These are phyloP conservation scores for Drosophila miranda DNA, from an alignment of 1,140 invertebrate genomes.

Conservation along the genomic window DNA sequence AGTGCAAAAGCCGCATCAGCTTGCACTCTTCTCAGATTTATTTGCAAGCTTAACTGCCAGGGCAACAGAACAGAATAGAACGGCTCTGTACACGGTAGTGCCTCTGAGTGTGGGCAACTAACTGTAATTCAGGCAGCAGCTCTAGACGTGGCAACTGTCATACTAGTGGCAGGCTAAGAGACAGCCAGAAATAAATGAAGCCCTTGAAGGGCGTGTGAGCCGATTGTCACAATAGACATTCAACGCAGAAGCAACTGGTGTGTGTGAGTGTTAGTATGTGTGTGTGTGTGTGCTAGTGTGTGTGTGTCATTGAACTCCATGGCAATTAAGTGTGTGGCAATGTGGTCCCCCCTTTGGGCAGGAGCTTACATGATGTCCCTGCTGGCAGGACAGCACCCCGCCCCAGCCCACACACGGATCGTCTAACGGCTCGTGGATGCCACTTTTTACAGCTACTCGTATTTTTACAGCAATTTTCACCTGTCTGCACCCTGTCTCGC, in stretches of 20 bases:
- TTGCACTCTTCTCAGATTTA: slow-evolving; percentile 57
- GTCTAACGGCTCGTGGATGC: slow-evolving; percentile 8
- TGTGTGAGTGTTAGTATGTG: background rate
- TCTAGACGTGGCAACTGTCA: background rate
- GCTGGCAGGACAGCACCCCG: no score
- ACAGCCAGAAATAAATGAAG: slow-evolving; percentile 20
- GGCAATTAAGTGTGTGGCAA: slow-evolving; percentile 19
- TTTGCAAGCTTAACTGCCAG: slow-evolving; percentile 30
- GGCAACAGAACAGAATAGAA: background rate
- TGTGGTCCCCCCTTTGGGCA: background rate
- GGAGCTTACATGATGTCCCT: no score
- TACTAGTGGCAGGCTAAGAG: background rate
- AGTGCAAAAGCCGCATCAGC: slow-evolving; percentile 54
- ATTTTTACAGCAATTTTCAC: slow-evolving; percentile 62
- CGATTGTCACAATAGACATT: slow-evolving; percentile 47
- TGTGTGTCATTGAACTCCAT: slow-evolving; percentile 14
- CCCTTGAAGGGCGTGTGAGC: slow-evolving; percentile 53
- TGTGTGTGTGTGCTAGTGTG: slow-evolving; percentile 11
- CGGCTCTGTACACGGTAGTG: no score
- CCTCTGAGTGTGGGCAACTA: no score
- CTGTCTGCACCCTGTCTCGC: slow-evolving; percentile 17
- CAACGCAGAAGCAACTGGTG: slow-evolving; percentile 43
- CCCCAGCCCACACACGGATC: background rate
- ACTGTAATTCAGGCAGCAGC: no score
- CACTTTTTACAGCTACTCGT: slow-evolving; percentile 15